Percentiles rank a stretch among this genome's conserved stretches.
These are phyloP conservation scores for Raphicerus campestris DNA, from an alignment of 2,113 vertebrate species.

Conservation along the genomic window DNA sequence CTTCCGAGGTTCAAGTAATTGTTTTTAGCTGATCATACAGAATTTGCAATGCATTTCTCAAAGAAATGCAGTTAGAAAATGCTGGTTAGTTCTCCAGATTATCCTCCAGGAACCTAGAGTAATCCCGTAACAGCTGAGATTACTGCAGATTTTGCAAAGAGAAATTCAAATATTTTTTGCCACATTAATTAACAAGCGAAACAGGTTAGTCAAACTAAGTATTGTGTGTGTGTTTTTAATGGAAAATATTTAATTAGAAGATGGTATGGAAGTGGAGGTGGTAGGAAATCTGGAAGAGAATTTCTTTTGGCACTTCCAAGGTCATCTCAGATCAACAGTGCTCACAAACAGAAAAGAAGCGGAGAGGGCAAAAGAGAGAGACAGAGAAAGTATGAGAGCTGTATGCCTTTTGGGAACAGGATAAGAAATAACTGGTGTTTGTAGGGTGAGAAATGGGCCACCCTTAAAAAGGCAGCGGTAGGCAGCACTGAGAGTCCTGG, in stretches of 20 bases:
- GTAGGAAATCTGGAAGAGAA: not conserved
- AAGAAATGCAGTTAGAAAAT: not conserved
- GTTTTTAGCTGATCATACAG: not conserved
- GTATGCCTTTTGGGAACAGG: not conserved
- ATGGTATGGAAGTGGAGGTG: not conserved
- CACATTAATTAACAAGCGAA: not conserved
- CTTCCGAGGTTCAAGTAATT: not conserved
- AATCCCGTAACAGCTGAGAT: not conserved
- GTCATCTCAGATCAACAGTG: not conserved
- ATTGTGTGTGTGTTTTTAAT: not conserved
- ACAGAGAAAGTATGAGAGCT: not conserved
- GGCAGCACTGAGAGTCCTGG: not conserved
- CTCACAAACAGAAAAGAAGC: not conserved
- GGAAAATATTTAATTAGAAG: not conserved
- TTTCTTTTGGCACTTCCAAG: not conserved
- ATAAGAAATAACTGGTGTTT: not conserved
- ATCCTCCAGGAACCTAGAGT: not conserved
- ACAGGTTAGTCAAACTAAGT: not conserved
- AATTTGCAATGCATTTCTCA: not conserved
- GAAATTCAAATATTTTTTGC: constrained; percentile 19
- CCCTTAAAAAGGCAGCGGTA: not conserved
- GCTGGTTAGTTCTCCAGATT: not conserved
- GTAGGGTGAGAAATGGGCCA: not conserved
- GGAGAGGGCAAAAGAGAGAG: not conserved
- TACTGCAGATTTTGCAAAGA: not conserved